Percentiles rank a stretch among this genome's conserved stretches.
Evolutionary conservation across 2,888 invertebrate species (phyloP).

Genomic region (Melipona beecheii): DNA sequence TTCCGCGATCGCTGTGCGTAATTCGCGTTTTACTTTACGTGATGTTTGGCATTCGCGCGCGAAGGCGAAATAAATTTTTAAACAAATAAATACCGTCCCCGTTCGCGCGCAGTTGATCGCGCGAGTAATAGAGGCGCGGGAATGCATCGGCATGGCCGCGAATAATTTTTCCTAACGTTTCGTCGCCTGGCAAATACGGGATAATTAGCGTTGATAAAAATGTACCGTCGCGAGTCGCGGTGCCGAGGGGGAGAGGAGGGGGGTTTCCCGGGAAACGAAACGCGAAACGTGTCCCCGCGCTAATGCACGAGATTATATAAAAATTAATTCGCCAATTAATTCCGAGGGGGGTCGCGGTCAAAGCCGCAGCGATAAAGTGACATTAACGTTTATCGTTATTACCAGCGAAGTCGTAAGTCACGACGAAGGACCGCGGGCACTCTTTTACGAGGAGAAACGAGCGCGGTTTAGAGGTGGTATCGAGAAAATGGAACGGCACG

Average conservation of each 20-base stretch:
- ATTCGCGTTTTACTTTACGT: not conserved
- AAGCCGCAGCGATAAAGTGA: slow-evolving; percentile 65
- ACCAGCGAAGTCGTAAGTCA: slow-evolving; percentile 65
- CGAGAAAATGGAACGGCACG: slow-evolving; percentile 68
- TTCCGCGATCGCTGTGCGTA: not conserved
- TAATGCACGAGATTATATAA: slow-evolving; percentile 51
- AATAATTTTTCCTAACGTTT: slow-evolving; percentile 14
- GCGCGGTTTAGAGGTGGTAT: slow-evolving; percentile 69
- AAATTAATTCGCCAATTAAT: slow-evolving; percentile 71
- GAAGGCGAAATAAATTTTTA: not conserved
- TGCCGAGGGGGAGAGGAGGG: too few relatives aligned
- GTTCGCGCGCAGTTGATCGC: not conserved
- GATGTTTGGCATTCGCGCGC: not conserved
- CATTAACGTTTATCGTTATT: slow-evolving; percentile 73
- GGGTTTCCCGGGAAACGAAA: not conserved
- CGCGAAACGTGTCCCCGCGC: not conserved
- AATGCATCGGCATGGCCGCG: not conserved
- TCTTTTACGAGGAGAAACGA: slow-evolving; percentile 70
- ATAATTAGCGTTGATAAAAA: slow-evolving; percentile 37
- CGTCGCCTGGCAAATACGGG: not conserved
- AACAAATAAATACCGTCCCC: not conserved
- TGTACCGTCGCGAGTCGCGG: slow-evolving; percentile 13
- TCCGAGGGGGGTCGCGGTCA: slow-evolving; percentile 50
- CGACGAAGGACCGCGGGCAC: slow-evolving; percentile 62
- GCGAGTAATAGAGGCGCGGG: not conserved